phyloP scores from a whole-genome alignment of 1,140 invertebrate genomes.

The Hycleus cichorii region DNA sequence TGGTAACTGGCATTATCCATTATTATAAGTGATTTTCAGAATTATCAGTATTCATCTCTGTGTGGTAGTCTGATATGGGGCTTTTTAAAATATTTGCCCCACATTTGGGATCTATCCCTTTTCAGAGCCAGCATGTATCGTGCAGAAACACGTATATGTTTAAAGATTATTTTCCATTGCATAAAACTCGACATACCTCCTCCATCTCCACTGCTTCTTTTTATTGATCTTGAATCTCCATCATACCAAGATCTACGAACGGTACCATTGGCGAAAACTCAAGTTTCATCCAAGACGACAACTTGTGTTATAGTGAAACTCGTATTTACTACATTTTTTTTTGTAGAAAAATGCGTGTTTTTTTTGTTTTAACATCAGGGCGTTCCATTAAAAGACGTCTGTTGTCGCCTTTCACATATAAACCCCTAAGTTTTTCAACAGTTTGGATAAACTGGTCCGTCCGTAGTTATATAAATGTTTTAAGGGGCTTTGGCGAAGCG shows the following conservation, averaged over 20 bases:
- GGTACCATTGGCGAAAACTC: slow-evolving; percentile 2
- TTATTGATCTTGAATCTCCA: not conserved
- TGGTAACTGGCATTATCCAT: not conserved
- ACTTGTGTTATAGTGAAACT: not conserved
- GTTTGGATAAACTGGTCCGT: not conserved
- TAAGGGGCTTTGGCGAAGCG: too few relatives aligned
- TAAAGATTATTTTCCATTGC: not conserved
- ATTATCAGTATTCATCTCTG: not conserved
- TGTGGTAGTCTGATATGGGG: not conserved
- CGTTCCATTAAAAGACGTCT: not conserved
- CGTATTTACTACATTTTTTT: not conserved
- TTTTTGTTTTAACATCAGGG: not conserved
- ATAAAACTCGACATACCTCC: not conserved
- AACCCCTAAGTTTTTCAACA: not conserved
- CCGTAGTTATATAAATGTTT: not conserved
- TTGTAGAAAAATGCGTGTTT: not conserved
- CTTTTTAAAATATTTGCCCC: not conserved
- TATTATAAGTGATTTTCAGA: not conserved
- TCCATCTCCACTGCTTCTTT: not conserved
- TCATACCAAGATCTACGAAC: not conserved
- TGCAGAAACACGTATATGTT: not conserved
- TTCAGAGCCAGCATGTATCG: not conserved
- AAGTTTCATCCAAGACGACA: slow-evolving; percentile 8
- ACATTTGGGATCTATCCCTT: not conserved
- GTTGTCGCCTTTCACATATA: not conserved